phyloP scores from a whole-genome alignment of 2,113 vertebrate species.

The Chaetorhynchus papuensis region DNA sequence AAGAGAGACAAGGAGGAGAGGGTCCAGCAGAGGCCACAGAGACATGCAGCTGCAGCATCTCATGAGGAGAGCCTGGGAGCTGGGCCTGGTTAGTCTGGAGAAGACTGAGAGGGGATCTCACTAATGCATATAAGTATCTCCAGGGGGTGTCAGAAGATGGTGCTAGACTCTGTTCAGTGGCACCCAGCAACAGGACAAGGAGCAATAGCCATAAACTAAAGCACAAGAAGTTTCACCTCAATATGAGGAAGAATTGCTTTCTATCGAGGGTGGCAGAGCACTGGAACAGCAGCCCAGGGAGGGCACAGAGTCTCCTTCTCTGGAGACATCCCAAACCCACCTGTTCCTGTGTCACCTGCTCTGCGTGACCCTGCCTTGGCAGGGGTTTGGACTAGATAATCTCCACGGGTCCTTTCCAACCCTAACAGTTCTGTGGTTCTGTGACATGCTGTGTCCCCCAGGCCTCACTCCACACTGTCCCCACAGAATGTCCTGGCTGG shows the following conservation, averaged over 20 bases:
- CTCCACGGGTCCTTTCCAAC: neutral
- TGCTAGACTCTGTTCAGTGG: neutral
- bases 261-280: neutral
- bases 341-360: neutral
- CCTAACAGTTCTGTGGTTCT: neutral
- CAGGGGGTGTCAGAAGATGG: neutral
- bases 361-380: neutral
- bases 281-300: neutral
- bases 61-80: neutral
- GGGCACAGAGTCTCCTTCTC: neutral
- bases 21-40: neutral
- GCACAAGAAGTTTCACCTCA: neutral
- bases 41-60: neutral
- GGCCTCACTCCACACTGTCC: neutral
- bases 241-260: neutral
- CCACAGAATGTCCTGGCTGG: slow-evolving; percentile 91
- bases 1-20: neutral
- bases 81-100: neutral
- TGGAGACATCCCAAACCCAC: neutral
- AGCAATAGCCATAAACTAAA: neutral
- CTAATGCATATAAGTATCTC: neutral
- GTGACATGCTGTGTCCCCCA: rapidly evolving
- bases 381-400: neutral
- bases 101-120: neutral
- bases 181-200: neutral